phyloP scores from a whole-genome alignment of 30 jellyfish, hydroid and myxozoan species.

The Pelagia noctiluca region DNA sequence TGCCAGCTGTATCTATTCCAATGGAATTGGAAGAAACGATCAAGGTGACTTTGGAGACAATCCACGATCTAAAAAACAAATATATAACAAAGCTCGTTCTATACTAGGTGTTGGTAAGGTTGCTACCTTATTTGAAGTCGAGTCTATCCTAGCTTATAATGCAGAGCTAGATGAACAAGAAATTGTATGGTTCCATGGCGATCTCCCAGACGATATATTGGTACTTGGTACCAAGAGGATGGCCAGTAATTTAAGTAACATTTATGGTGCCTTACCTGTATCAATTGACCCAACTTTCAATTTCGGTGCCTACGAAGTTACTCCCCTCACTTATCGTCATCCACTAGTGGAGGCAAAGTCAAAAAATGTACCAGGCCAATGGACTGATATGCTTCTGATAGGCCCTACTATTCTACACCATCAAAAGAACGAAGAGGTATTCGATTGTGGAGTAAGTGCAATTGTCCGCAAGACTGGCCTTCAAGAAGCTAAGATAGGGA shows the following conservation, averaged over 20 bases:
- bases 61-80: neutral
- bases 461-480: slow-evolving; percentile 1
- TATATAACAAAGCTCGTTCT: neutral
- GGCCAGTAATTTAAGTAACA: neutral
- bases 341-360: slow-evolving; percentile 9
- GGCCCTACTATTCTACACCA: neutral
- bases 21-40: neutral
- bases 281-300: slow-evolving; percentile 20
- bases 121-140: neutral
- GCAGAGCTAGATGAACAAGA: slow-evolving; percentile 10
- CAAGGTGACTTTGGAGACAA: neutral
- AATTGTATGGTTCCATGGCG: slow-evolving; percentile 24
- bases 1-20: neutral
- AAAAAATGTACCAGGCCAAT: neutral
- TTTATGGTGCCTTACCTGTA: neutral
- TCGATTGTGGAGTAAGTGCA: slow-evolving; percentile 14
- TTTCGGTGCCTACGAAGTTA: slow-evolving; percentile 7
- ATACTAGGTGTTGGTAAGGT: neutral
- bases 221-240: slow-evolving; percentile 8
- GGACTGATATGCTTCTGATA: neutral
- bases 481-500: neutral
- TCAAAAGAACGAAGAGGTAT: neutral
- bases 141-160: neutral
- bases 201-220: neutral
- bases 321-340: slow-evolving; percentile 17